Evolutionary conservation across 2,888 invertebrate species (phyloP).

Genomic region (Trachelus iudaicus): DNA sequence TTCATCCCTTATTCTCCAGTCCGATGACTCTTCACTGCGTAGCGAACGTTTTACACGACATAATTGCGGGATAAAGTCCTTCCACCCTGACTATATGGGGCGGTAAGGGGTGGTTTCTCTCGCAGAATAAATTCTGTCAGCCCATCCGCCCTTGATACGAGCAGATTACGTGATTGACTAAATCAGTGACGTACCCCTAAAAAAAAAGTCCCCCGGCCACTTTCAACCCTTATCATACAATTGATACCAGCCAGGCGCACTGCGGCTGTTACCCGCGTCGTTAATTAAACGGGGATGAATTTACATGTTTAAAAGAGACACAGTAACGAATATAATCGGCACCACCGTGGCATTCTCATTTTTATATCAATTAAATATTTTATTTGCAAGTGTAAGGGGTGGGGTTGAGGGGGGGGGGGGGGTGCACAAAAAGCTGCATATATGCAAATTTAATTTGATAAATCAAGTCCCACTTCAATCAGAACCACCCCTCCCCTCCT

Average conservation of each 20-base stretch:
- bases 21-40: neutral
- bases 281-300: neutral
- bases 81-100: too few relatives aligned
- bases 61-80: too few relatives aligned
- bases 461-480: constrained; percentile 9
- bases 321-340: neutral
- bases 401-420: too few relatives aligned
- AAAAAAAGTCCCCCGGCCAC: too few relatives aligned
- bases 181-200: neutral
- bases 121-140: neutral
- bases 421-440: neutral
- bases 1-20: neutral
- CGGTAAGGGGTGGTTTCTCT: neutral
- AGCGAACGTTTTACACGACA: neutral
- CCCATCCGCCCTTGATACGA: neutral
- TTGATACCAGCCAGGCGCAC: neutral
- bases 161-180: neutral
- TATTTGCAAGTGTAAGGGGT: neutral
- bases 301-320: neutral
- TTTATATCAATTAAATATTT: neutral
- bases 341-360: neutral
- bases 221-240: neutral
- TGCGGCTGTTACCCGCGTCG: neutral
- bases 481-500: neutral
- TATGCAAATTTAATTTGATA: constrained; percentile 13